Percentiles rank a stretch among this genome's conserved stretches.
These are phyloP conservation scores for Anastrepha obliqua DNA, from an alignment of 1,140 invertebrate genomes.

Conservation along the genomic window DNA sequence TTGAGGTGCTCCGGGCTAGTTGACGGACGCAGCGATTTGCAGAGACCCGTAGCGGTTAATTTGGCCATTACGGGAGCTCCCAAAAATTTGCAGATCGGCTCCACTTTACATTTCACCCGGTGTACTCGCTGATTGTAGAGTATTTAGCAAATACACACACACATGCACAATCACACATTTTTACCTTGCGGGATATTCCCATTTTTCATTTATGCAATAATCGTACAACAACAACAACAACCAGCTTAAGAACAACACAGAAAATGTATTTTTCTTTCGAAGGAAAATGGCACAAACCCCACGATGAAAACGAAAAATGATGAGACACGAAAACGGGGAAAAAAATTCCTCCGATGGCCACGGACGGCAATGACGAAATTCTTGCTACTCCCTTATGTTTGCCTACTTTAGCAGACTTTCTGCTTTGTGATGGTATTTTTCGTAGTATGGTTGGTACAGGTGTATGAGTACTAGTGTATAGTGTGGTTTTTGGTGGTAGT, in stretches of 20 bases:
- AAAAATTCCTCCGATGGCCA: constrained; percentile 45
- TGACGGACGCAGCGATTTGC: constrained; percentile 43
- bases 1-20: constrained; percentile 50
- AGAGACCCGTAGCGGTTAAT: constrained; percentile 35
- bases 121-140: constrained; percentile 6
- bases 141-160: constrained; percentile 33
- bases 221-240: constrained; percentile 46
- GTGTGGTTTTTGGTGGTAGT: constrained; percentile 8
- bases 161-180: constrained; percentile 5
- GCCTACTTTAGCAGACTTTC: constrained; percentile 32
- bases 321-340: constrained; percentile 19
- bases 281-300: constrained; percentile 56
- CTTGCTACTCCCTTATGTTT: constrained; percentile 60
- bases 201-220: constrained; percentile 53
- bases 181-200: constrained; percentile 30
- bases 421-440: constrained; percentile 44
- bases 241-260: constrained; percentile 51
- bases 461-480: constrained; percentile 48
- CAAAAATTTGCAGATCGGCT: constrained; percentile 36
- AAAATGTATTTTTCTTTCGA: constrained; percentile 40
- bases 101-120: background rate
- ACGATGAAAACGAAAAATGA: constrained; percentile 47
- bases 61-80: constrained; percentile 24
- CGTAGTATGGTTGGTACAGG: constrained; percentile 46
- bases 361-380: constrained; percentile 71